Percentiles rank a stretch among this genome's conserved stretches.
These are phyloP conservation scores for Scaeva pyrastri DNA, from an alignment of 2,888 invertebrate genomes.

Conservation along the genomic window DNA sequence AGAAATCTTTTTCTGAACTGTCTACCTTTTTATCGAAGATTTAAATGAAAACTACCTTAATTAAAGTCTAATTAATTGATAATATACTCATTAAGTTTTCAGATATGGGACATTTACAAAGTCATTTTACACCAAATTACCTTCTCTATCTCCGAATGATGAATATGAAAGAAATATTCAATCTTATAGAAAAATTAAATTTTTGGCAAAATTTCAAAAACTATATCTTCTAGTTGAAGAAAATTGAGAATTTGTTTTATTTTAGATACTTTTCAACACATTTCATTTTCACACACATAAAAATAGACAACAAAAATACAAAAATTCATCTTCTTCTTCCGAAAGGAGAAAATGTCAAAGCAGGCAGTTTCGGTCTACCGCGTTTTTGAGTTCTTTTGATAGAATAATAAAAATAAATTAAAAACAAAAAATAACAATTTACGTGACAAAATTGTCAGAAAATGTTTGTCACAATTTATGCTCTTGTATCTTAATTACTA, in stretches of 20 bases:
- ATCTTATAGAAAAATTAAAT: not conserved
- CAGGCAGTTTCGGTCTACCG: constrained; percentile 13
- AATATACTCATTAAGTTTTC: constrained; percentile 29
- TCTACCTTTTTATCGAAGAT: not conserved
- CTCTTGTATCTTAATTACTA: constrained; percentile 43
- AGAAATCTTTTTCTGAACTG: too few species aligned
- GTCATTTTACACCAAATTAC: constrained; percentile 31
- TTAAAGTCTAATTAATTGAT: constrained; percentile 20
- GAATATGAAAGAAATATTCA: constrained; percentile 39
- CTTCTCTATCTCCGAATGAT: constrained; percentile 12
- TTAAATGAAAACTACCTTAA: not conserved
- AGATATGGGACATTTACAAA: constrained; percentile 41
- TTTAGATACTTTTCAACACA: constrained; percentile 45
- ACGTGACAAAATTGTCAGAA: constrained; percentile 37
- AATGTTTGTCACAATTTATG: constrained; percentile 43
- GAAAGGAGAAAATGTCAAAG: constrained; percentile 34
- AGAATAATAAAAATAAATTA: constrained; percentile 6
- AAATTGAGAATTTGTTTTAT: constrained; percentile 25
- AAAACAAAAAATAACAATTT: constrained; percentile 26
- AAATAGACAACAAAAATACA: not conserved
- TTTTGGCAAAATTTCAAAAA: constrained; percentile 30
- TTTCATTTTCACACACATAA: constrained; percentile 17
- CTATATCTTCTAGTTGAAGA: not conserved
- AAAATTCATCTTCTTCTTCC: constrained; percentile 7
- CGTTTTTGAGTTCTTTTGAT: constrained; percentile 7